These are phyloP conservation scores for Unio pictorum DNA, from an alignment of 2,888 invertebrate species.

Conservation along the genomic window DNA sequence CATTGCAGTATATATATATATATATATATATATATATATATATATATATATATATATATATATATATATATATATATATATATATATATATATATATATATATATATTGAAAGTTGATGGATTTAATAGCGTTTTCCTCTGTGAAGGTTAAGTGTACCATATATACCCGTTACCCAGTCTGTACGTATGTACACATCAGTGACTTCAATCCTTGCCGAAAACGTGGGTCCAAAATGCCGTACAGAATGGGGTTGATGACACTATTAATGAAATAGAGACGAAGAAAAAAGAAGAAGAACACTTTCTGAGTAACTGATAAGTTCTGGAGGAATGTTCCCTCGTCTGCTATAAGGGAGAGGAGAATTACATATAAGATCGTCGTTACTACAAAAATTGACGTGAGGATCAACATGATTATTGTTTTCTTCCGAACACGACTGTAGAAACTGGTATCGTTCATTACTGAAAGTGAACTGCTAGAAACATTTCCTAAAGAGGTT, in stretches of 20 bases:
- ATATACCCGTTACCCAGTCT: no score
- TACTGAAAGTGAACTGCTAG: slow-evolving; percentile 2
- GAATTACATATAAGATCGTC: slow-evolving; percentile 8
- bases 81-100: no score
- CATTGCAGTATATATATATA: no score
- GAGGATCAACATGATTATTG: slow-evolving; percentile 16
- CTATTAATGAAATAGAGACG: slow-evolving; percentile 16
- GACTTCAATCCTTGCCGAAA: slow-evolving; percentile 6
- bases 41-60: no score
- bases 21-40: no score
- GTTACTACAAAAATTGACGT: slow-evolving; percentile 14
- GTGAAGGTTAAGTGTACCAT: no score
- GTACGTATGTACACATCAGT: background rate
- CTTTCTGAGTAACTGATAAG: slow-evolving; percentile 6
- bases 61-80: no score
- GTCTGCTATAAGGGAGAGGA: slow-evolving; percentile 6
- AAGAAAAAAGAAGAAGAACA: slow-evolving; percentile 12
- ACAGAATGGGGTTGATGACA: slow-evolving; percentile 15
- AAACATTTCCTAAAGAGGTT: slow-evolving; percentile 1
- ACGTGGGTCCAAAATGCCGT: slow-evolving; percentile 14
- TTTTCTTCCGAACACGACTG: slow-evolving; percentile 7
- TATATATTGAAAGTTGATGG: no score
- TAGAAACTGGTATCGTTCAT: background rate
- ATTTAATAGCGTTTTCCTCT: no score
- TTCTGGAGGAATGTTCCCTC: slow-evolving; percentile 8